phyloP scores from a whole-genome alignment of 2,797 vertebrate species.

The Syngnathus rostellatus region DNA sequence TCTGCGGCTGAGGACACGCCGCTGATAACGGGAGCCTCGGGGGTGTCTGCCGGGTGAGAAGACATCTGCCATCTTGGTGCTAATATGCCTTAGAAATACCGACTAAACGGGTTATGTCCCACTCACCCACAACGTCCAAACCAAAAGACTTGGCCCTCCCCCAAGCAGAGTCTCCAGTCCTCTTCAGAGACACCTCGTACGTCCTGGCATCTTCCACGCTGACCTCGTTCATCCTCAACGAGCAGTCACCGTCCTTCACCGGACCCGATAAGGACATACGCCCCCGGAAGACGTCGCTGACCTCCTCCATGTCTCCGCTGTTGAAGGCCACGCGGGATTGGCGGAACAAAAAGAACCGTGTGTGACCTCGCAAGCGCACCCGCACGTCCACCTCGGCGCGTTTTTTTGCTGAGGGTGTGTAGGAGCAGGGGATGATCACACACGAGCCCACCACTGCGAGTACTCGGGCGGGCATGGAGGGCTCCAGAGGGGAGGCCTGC shows the following conservation, averaged over 20 bases:
- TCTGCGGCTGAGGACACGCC: slow-evolving; percentile 51
- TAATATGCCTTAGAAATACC: background rate
- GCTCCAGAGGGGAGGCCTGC: slow-evolving; percentile 36
- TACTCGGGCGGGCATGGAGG: slow-evolving; percentile 54
- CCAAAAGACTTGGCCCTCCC: slow-evolving; percentile 38
- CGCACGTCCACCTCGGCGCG: slow-evolving; percentile 39
- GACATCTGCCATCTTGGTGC: background rate
- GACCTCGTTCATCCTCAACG: slow-evolving; percentile 59
- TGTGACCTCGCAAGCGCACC: slow-evolving; percentile 44
- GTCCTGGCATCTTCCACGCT: slow-evolving; percentile 42
- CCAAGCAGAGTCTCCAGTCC: slow-evolving; percentile 42
- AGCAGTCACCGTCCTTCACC: slow-evolving; percentile 65
- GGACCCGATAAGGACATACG: slow-evolving; percentile 55
- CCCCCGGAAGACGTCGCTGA: slow-evolving; percentile 50
- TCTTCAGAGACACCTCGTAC: slow-evolving; percentile 66
- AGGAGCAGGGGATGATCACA: slow-evolving; percentile 73
- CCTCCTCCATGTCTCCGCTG: slow-evolving; percentile 45
- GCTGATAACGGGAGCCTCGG: slow-evolving; percentile 58
- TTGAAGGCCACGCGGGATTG: slow-evolving; percentile 54
- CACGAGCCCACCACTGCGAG: slow-evolving; percentile 67
- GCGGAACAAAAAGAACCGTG: slow-evolving; percentile 24
- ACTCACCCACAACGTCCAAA: slow-evolving; percentile 61
- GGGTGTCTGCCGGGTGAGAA: slow-evolving; percentile 47
- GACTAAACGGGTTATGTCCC: background rate
- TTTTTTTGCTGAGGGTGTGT: slow-evolving; percentile 28